Evolutionary conservation across 1,140 invertebrate genomes (phyloP).

Genomic region (Samia ricini): DNA sequence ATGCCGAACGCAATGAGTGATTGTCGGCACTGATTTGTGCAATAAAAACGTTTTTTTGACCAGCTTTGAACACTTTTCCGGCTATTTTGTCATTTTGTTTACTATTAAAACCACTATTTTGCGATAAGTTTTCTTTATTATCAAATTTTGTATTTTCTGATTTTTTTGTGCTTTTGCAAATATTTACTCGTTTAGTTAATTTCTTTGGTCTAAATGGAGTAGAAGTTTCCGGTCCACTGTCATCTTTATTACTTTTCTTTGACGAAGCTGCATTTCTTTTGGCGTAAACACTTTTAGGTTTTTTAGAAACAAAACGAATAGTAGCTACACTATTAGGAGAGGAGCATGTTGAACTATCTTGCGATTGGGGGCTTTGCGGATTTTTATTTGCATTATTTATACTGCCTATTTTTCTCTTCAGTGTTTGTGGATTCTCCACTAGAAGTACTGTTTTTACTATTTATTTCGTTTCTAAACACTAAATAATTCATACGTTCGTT

Average conservation of each 20-base stretch:
- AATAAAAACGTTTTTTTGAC: constrained; percentile 41
- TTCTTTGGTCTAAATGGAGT: constrained; percentile 32
- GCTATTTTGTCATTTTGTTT: constrained; percentile 22
- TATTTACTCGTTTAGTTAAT: constrained; percentile 21
- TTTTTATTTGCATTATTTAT: constrained; percentile 28
- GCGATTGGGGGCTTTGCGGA: constrained; percentile 37
- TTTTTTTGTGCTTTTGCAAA: constrained; percentile 31
- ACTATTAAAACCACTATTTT: constrained; percentile 31
- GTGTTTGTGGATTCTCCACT: constrained; percentile 17
- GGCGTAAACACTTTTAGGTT: constrained; percentile 18
- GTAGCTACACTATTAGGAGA: constrained; percentile 56
- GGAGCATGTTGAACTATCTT: constrained; percentile 57
- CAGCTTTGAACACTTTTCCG: constrained; percentile 29
- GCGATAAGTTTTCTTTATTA: constrained; percentile 58
- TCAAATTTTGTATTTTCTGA: constrained; percentile 18
- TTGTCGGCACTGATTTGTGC: constrained; percentile 31
- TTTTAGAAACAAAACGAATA: constrained; percentile 32
- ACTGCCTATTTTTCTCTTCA: constrained; percentile 14
- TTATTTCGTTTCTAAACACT: constrained; percentile 55
- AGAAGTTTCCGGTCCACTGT: constrained; percentile 18
- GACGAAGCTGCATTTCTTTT: constrained; percentile 30
- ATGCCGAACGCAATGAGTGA: constrained; percentile 3
- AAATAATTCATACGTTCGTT: constrained; percentile 37
- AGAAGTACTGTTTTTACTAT: constrained; percentile 28
- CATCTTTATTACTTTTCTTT: constrained; percentile 25